These are phyloP conservation scores for Bilobella aurantiaca DNA, from an alignment of 1,140 invertebrate species.

Conservation along the genomic window DNA sequence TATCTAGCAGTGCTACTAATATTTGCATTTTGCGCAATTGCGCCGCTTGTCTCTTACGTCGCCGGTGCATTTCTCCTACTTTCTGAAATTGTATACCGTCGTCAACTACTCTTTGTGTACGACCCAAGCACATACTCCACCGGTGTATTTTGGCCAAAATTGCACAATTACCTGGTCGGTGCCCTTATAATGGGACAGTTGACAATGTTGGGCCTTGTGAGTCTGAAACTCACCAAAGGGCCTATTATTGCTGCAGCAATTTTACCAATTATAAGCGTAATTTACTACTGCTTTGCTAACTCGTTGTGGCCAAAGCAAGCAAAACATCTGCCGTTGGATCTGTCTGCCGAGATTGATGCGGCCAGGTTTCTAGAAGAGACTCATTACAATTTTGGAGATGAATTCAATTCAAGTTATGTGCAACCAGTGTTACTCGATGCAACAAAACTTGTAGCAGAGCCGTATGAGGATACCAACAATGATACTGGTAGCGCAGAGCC, in stretches of 20 bases:
- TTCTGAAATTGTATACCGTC: conserved; percentile 1
- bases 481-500: no score
- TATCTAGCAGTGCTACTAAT: not conserved
- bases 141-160: not conserved
- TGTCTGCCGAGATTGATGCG: not conserved
- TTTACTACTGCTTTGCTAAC: not conserved
- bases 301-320: not conserved
- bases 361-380: no score
- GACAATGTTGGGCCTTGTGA: not conserved
- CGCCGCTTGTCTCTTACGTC: conserved; percentile 1
- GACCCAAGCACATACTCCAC: not conserved
- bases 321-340: not conserved
- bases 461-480: no score
- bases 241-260: not conserved
- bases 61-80: not conserved
- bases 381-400: no score
- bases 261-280: not conserved
- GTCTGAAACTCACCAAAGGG: not conserved
- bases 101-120: conserved; percentile 6
- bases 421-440: no score
- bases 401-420: no score
- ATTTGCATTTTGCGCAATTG: conserved; percentile 4
- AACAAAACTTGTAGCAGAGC: no score
- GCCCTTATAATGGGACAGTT: not conserved
- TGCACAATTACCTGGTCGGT: conserved; percentile 1